Evolutionary conservation across 2,888 invertebrate genomes (phyloP), one percentile per base, ranked within the genome.

Genomic region (Drosophila pseudotakahashii): DNA sequence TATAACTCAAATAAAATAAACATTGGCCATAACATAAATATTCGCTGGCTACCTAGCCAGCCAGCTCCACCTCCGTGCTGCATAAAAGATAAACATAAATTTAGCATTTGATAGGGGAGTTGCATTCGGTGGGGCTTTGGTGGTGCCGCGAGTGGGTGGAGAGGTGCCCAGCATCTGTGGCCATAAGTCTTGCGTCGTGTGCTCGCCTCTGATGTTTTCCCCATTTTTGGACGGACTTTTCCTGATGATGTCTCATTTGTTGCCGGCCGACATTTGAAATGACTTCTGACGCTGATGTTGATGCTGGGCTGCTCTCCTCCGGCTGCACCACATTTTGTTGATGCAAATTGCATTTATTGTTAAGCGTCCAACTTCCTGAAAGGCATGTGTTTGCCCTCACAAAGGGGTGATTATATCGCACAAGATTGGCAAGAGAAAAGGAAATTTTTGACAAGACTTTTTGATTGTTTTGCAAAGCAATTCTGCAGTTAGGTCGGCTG

Each of bases 1-100:
- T 75, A 73, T 75, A 81, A 77, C 73, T 88, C 78, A 89, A 88
- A 83, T 78, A 76, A 85, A 85, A 87, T 74, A 79, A 81, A 79
- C 80, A 85, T 81, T 76, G 75, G 76, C 82, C 71, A 75, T 89
- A 85, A 79, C 86, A 83, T 79, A 79, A 89, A 87, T 89, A 89
- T 80, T 70, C 67, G 78, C 70, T 52, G 64, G 72, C 75, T 64
- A 73, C 73, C 73, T 73, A 57, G 45, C 41, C 63, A 50, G 42
- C 53, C 63, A 50, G 42, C 53, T 60, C 57, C 41, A 45, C 34
- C 48, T 19, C 48, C 19, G 51, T 34, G 44, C 51, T 59, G 70
- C 72, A 67, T 47, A 41, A 50, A 50, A 75, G 64, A 86, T 78
- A 76, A 81, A 75, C 83, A 83, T 83, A 83, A 88, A 83, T 83